Percentiles rank a stretch among this genome's conserved stretches.
Conservation (phyloP, 2,113 vertebrate genomes). For the Hydrochoerus hydrochaeris region DNA sequence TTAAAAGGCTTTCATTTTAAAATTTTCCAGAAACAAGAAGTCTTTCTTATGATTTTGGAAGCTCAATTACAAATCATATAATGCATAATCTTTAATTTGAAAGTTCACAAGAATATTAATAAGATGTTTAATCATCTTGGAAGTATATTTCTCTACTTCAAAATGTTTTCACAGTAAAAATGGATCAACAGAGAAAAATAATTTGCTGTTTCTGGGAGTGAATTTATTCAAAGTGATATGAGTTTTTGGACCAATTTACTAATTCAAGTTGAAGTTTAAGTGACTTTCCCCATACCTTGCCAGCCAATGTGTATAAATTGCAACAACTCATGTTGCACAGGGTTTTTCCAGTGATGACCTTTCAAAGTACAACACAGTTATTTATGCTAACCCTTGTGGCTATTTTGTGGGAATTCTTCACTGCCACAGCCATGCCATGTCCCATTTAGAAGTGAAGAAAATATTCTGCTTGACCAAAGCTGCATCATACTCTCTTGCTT, state of each 20-base stretch:
- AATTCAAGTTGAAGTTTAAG: conserved; percentile 13
- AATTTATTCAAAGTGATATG: conserved; percentile 39
- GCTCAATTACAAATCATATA: conserved; percentile 53
- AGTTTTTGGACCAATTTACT: conserved; percentile 5
- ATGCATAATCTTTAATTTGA: conserved; percentile 57
- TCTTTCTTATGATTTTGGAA: conserved; percentile 54
- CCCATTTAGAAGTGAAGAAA: neutral
- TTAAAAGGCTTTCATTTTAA: conserved; percentile 51
- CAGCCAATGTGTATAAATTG: neutral
- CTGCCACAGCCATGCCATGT: neutral
- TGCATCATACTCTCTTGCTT: neutral
- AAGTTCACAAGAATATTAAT: conserved; percentile 58
- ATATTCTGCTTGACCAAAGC: neutral
- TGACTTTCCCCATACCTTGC: neutral
- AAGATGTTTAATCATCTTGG: conserved; percentile 45
- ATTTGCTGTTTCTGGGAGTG: conserved; percentile 37
- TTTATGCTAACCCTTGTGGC: neutral
- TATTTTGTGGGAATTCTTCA: neutral
- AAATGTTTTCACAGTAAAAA: conserved; percentile 62
- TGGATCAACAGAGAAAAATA: conserved; percentile 50
- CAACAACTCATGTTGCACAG: neutral
- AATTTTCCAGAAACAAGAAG: conserved; percentile 50
- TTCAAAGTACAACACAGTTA: neutral
- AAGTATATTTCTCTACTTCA: conserved; percentile 44
- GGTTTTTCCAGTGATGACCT: neutral